Evolutionary conservation across 2,113 vertebrate species (phyloP), one percentile per base, ranked within the genome.

Genomic region (Atlantisia rogersi): DNA sequence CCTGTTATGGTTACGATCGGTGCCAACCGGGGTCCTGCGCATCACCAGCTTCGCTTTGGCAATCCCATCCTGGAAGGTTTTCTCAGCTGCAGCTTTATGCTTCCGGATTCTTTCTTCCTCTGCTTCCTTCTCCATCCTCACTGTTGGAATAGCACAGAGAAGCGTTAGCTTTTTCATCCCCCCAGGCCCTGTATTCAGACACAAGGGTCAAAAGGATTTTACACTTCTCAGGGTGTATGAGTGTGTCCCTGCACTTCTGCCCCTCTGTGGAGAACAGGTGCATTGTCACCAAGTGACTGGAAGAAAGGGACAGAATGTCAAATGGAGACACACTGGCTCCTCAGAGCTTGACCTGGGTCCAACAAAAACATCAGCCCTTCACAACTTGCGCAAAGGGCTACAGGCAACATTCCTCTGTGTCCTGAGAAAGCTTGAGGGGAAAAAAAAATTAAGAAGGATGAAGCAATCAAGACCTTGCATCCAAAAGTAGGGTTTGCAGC

Each of bases 1-100:
- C 99, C 99, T 98, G 97, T 99, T 99, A 81, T 99, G 99, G 88
- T 99, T 99, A 40, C 99, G 98, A 88, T 99, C 99, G 0, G 99
- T 99, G 52, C 99, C 99, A 40, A 99, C 90, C 0, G 99, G 99
- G 2, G 98, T 97, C 94, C 99, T 98, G 50, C 99, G 99, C 97
- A 99, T 95, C 74, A 99, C 99, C 8, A 99, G 98, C 67, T 98
- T 99, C 1, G 99, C 99, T 96, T 99, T 99, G 91, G 98, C 97
- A 59, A 99, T 98, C 12, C 99, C 99, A 4, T 99, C 99, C 82
- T 99, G 99, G 80, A 99, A 99, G 24, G 98, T 98, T 78, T 98
- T 98, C 97, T 99, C 99, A 6, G 98, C 97, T 16, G 99, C 97
- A 18, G 98, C 99, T 94, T 98, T 99, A 86, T 99, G 99, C 71